These are phyloP conservation scores for Pedetes capensis DNA, from an alignment of 2,113 vertebrate genomes.

Conservation along the genomic window DNA sequence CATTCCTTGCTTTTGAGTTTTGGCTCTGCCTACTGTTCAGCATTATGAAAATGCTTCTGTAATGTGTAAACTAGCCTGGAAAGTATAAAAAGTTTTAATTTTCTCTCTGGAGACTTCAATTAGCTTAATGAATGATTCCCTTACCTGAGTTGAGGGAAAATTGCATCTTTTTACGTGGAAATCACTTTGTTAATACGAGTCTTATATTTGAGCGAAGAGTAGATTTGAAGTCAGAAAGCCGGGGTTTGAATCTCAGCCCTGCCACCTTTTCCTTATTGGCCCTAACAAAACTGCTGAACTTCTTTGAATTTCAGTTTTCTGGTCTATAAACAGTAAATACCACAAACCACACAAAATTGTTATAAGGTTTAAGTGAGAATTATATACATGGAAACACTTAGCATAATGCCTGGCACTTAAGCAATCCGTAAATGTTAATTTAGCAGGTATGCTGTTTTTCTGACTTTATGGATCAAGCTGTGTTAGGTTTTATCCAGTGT, in stretches of 20 bases:
- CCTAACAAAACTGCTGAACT: background rate
- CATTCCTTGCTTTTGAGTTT: background rate
- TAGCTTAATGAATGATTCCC: background rate
- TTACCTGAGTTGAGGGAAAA: background rate
- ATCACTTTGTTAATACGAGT: background rate
- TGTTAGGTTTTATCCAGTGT: background rate
- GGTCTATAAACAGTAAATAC: background rate
- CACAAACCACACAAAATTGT: background rate
- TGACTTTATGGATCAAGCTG: background rate
- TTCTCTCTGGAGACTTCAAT: background rate
- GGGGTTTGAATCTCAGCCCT: background rate
- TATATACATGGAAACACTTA: background rate
- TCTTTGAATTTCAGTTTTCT: slow-evolving; percentile 9
- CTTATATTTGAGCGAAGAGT: background rate
- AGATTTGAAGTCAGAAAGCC: background rate
- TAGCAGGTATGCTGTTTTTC: background rate
- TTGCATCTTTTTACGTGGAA: background rate
- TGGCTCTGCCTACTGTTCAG: background rate
- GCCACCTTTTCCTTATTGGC: background rate
- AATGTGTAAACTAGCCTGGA: background rate
- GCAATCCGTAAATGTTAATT: background rate
- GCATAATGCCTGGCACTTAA: background rate
- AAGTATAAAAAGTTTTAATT: background rate
- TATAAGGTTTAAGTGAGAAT: background rate
- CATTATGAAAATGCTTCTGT: background rate